Evolutionary conservation across 2,113 vertebrate genomes (phyloP).

Genomic region (Lepus americanus): DNA sequence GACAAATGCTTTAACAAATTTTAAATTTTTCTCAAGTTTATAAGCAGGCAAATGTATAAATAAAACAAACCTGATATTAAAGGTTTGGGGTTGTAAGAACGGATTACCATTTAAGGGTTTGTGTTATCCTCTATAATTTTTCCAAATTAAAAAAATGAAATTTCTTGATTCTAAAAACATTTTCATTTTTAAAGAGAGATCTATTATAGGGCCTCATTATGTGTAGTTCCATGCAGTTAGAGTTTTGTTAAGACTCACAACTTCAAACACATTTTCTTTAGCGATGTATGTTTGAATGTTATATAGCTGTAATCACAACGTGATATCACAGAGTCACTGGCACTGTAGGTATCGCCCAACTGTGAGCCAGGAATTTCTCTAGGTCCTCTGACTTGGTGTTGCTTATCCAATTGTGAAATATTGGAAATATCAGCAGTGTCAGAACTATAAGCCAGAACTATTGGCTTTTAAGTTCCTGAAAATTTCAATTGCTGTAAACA

Average conservation of each 20-base stretch:
- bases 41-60: not conserved
- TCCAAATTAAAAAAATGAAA: not conserved
- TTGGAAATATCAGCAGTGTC: not conserved
- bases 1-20: conserved; percentile 8
- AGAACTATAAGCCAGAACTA: not conserved
- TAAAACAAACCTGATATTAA: not conserved
- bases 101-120: not conserved
- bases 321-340: not conserved
- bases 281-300: not conserved
- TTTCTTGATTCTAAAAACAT: not conserved
- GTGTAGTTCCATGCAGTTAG: not conserved
- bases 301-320: not conserved
- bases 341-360: not conserved
- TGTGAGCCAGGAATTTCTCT: not conserved
- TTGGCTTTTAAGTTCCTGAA: not conserved
- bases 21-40: not conserved
- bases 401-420: not conserved
- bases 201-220: not conserved
- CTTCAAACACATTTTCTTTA: not conserved
- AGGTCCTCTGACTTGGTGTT: not conserved
- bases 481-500: not conserved
- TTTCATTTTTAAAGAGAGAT: conserved; percentile 38
- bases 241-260: not conserved
- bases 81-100: conserved; percentile 18
- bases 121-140: not conserved